Conservation (phyloP, 92 coral and sea anemone species). For the Porites evermanni region DNA sequence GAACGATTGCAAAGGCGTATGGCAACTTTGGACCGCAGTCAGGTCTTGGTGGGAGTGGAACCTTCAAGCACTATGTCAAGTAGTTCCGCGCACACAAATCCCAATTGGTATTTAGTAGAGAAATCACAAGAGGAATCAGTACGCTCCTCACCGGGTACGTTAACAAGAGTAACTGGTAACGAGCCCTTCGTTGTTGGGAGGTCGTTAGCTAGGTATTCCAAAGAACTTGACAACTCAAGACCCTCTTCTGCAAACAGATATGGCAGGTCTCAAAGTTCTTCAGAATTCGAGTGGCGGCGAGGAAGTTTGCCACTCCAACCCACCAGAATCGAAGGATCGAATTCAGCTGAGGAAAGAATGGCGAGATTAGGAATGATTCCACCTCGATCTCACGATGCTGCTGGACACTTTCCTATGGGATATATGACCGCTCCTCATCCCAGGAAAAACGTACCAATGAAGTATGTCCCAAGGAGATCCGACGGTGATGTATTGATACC, state of each 20-base stretch:
- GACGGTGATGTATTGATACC: slow-evolving; percentile 28
- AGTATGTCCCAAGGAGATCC: slow-evolving; percentile 5
- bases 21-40: not conserved
- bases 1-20: not conserved
- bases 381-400: slow-evolving; percentile 3
- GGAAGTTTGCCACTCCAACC: slow-evolving; percentile 20
- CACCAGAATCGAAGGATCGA: not conserved
- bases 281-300: slow-evolving; percentile 22
- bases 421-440: slow-evolving; percentile 27
- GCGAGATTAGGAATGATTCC: slow-evolving; percentile 50
- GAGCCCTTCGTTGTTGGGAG: slow-evolving; percentile 44
- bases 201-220: slow-evolving; percentile 30
- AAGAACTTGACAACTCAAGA: slow-evolving; percentile 44
- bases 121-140: slow-evolving; percentile 20
- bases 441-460: slow-evolving; percentile 2
- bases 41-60: not conserved
- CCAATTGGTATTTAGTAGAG: slow-evolving; percentile 41
- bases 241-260: slow-evolving; percentile 12
- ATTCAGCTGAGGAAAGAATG: slow-evolving; percentile 43
- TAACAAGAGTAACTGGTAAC: slow-evolving; percentile 38
- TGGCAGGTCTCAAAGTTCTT: slow-evolving; percentile 13
- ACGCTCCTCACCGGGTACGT: not conserved
- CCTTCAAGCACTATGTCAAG: slow-evolving; percentile 1
- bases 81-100: slow-evolving; percentile 3
- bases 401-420: slow-evolving; percentile 23